Evolutionary conservation across 2,113 vertebrate genomes (phyloP).

Genomic region (Hypocryptadius cinnamomeus): DNA sequence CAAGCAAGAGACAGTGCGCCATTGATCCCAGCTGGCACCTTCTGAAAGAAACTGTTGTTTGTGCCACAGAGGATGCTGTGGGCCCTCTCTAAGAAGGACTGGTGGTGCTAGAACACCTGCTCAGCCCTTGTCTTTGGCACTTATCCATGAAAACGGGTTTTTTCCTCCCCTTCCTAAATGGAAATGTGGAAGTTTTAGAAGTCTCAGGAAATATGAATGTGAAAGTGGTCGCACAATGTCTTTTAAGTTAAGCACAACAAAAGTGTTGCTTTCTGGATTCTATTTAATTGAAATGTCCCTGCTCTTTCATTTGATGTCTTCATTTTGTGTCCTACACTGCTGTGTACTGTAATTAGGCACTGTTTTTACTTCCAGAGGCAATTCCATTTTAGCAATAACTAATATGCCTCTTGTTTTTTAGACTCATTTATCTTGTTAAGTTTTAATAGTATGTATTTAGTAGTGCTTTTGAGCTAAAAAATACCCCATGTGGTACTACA

Average conservation of each 20-base stretch:
- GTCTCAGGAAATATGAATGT: not conserved
- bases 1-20: not conserved
- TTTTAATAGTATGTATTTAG: not conserved
- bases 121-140: not conserved
- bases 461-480: not conserved
- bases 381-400: not conserved
- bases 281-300: not conserved
- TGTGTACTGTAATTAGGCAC: not conserved
- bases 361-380: not conserved
- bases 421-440: not conserved
- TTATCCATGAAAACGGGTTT: not conserved
- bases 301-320: constrained; percentile 1
- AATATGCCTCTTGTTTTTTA: not conserved
- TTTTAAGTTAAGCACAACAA: not conserved
- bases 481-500: not conserved
- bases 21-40: constrained; percentile 23
- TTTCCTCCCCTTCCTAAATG: not conserved
- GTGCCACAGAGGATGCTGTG: not conserved
- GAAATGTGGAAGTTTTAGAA: not conserved
- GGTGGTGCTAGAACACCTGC: constrained; percentile 30
- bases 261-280: not conserved
- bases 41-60: constrained; percentile 31
- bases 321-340: not conserved
- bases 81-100: not conserved
- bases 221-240: not conserved